Percentiles rank a stretch among this genome's conserved stretches.
These are phyloP conservation scores for Cephus runcator DNA, from an alignment of 2,888 invertebrate species.

Conservation along the genomic window DNA sequence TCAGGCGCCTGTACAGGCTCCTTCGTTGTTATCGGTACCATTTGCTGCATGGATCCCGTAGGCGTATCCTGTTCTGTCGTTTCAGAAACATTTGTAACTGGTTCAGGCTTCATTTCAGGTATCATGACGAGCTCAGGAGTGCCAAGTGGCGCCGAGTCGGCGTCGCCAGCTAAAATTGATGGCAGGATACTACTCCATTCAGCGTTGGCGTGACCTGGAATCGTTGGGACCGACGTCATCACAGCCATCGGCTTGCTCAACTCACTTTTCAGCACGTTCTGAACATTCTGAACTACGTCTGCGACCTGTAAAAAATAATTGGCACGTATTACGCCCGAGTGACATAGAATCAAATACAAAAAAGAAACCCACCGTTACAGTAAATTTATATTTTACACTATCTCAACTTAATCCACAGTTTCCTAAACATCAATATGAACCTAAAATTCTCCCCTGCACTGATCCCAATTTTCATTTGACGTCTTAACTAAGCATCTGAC, in stretches of 20 bases:
- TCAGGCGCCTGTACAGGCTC: conserved; percentile 52
- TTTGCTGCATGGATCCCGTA: not conserved
- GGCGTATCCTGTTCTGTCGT: conserved; percentile 45
- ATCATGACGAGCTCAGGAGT: conserved; percentile 62
- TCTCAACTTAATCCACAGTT: too few species aligned
- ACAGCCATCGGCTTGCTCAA: conserved; percentile 67
- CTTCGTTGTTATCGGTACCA: conserved; percentile 3
- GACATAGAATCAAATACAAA: not conserved
- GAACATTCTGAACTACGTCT: conserved; percentile 84
- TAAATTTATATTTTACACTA: too few species aligned
- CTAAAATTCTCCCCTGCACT: not conserved
- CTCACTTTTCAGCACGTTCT: conserved; percentile 84
- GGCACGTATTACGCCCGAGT: not conserved
- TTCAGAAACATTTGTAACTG: conserved; percentile 45
- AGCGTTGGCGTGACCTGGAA: conserved; percentile 58
- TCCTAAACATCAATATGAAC: not conserved
- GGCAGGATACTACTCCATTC: conserved; percentile 85
- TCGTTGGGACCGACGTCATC: conserved; percentile 52
- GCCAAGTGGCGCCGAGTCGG: conserved; percentile 71
- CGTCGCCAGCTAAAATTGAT: conserved; percentile 80
- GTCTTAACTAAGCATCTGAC: not conserved
- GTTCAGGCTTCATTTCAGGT: conserved; percentile 53
- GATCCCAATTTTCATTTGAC: not conserved
- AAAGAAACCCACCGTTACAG: not conserved
- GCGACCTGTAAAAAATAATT: conserved; percentile 68